Evolutionary conservation across 2,113 vertebrate species (phyloP).

Genomic region (Ranitomeya imitator): DNA sequence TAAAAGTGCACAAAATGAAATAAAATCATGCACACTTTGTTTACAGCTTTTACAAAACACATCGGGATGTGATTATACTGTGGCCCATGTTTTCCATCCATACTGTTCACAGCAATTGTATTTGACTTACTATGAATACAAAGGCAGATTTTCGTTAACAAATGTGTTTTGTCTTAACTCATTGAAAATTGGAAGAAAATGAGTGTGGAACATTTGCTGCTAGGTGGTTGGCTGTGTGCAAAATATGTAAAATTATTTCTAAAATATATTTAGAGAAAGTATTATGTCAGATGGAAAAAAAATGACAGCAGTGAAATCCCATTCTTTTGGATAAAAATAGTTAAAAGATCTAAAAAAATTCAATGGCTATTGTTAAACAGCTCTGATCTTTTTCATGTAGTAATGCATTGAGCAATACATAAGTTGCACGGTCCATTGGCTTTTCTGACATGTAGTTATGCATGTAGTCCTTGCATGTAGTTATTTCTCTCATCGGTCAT

Average conservation of each 20-base stretch:
- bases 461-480: not conserved
- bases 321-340: not conserved
- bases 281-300: not conserved
- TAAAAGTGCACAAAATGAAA: conserved; percentile 49
- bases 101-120: not conserved
- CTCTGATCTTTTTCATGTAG: not conserved
- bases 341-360: not conserved
- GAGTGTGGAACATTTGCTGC: not conserved
- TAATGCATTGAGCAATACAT: not conserved
- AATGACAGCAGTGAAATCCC: not conserved
- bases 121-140: conserved; percentile 13
- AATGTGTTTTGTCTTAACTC: not conserved
- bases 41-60: not conserved
- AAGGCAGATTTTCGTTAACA: not conserved
- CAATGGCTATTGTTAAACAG: not conserved
- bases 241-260: not conserved
- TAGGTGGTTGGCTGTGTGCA: not conserved
- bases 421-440: not conserved
- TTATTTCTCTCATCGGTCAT: not conserved
- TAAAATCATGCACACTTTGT: not conserved
- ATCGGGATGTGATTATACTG: conserved; percentile 5
- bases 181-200: not conserved
- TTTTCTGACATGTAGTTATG: not conserved
- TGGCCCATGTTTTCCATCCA: not conserved
- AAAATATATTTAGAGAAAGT: not conserved